Evolutionary conservation across 2,888 invertebrate species (phyloP), one percentile per base, ranked within the genome.

Genomic region (Pteria penguin): DNA sequence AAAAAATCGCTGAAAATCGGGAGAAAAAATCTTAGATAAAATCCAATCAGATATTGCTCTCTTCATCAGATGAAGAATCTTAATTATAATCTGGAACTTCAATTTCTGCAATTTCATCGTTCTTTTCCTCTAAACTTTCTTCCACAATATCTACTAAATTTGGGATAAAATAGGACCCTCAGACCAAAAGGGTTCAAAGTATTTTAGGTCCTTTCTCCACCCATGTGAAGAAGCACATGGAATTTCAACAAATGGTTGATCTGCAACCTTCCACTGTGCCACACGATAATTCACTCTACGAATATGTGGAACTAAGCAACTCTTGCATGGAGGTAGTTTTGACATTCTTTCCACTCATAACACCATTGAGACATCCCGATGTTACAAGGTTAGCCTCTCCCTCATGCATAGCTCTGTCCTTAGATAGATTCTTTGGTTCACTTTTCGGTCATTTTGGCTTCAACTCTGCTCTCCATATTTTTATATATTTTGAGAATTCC

Each of bases 321-420:
- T 45, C 18, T 45, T 8, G 18, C 45, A 45, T 45, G 45, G 45
- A 14, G 45, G 45, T 45, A 45, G 8, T 18, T 45, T 45, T 45
- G 45, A 45, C 45, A 45, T 26, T 45, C 62, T 62, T 71, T 18
- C 71, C 71, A 27, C 29, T 36, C n/a, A 62, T 22, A 5, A 71
- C 71, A 45, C 31, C 60, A 3, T 62, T 22, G n/a, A 71, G 61
- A 55, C 62, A 71, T 14, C 71, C 61, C 26, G 24, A 60, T 11
- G 61, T 71, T 24, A 71, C 71, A 11, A 71, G 33, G 11, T 27
- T n/a, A 4, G 71, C 61, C 52, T 71, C n/a, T n/a, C n/a, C n/a
- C n/a, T n/a, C n/a, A n/a, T n/a, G n/a, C n/a, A n/a, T n/a, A n/a
- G n/a, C n/a, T n/a, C n/a, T n/a, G n/a, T n/a, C n/a, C n/a, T n/a